These are phyloP conservation scores for Danio tinwini DNA, from an alignment of 2,797 vertebrate species.

Conservation along the genomic window DNA sequence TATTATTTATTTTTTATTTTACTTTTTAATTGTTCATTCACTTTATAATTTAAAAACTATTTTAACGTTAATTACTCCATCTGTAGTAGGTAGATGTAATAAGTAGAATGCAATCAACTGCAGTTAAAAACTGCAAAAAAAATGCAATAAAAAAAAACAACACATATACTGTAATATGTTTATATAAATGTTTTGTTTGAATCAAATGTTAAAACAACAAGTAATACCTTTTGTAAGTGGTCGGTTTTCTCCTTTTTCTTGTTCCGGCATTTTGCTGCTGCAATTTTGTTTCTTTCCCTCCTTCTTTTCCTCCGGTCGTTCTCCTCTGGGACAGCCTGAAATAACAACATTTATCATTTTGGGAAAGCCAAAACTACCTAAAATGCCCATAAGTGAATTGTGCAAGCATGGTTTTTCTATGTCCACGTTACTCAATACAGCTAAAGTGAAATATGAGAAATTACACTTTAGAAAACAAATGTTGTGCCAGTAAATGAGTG, in stretches of 20 bases:
- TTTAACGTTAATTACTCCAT: too few relatives aligned
- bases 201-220: neutral
- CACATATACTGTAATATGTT: neutral
- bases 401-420: conserved; percentile 20
- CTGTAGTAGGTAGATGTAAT: too few relatives aligned
- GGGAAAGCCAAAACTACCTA: neutral
- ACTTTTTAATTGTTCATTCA: too few relatives aligned
- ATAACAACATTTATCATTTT: conserved; percentile 20
- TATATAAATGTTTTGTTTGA: neutral
- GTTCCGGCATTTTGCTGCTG: conserved; percentile 94
- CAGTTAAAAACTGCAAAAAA: neutral
- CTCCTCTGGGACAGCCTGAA: conserved; percentile 81
- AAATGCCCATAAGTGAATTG: neutral
- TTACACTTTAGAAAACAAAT: neutral
- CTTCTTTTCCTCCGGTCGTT: conserved; percentile 88
- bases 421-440: neutral
- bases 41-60: too few relatives aligned
- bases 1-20: too few relatives aligned
- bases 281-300: conserved; percentile 94
- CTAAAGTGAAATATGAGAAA: conserved; percentile 14
- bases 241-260: conserved; percentile 98
- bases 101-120: too few relatives aligned
- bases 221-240: conserved; percentile 86
- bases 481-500: neutral
- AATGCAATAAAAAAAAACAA: neutral